A percentile compares a stretch with the other conserved stretches of the same genome.
Evolutionary conservation across 2,797 vertebrate species (phyloP).

Genomic region (Labroides dimidiatus): DNA sequence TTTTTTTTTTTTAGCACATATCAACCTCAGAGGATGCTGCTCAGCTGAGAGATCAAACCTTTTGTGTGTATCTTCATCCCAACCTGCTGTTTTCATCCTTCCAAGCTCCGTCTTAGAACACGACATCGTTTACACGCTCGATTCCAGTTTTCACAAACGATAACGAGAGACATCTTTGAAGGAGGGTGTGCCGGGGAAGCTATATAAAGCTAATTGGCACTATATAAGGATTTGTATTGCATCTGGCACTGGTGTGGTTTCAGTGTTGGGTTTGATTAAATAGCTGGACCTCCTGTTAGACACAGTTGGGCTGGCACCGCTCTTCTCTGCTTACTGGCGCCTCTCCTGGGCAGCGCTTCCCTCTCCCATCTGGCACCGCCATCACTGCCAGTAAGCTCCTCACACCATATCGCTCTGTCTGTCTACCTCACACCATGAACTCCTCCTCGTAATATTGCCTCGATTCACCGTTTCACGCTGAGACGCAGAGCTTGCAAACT

Average conservation of each 20-base stretch:
- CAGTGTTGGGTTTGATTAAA: slow-evolving; percentile 86
- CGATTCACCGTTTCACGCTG: slow-evolving; percentile 45
- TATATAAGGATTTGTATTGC: slow-evolving; percentile 83
- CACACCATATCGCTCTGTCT: slow-evolving; percentile 59
- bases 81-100: background rate
- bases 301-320: slow-evolving; percentile 84
- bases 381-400: slow-evolving; percentile 78
- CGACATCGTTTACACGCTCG: slow-evolving; percentile 24
- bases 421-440: slow-evolving; percentile 61
- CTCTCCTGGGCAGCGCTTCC: slow-evolving; percentile 78
- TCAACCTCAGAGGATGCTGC: background rate
- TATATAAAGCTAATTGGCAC: slow-evolving; percentile 81
- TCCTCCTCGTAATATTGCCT: slow-evolving; percentile 49
- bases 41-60: slow-evolving; percentile 10
- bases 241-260: slow-evolving; percentile 84
- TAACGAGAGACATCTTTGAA: slow-evolving; percentile 55
- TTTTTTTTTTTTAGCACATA: background rate
- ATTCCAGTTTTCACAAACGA: slow-evolving; percentile 38
- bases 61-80: slow-evolving; percentile 4
- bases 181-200: slow-evolving; percentile 64
- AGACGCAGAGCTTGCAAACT: slow-evolving; percentile 23
- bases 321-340: slow-evolving; percentile 80
- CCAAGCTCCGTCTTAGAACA: background rate
- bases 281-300: slow-evolving; percentile 84
- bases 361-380: slow-evolving; percentile 82